A percentile compares a stretch with the other conserved stretches of the same genome.
These are phyloP conservation scores for Cryptocephalus primarius DNA, from an alignment of 2,888 invertebrate species.

Conservation along the genomic window DNA sequence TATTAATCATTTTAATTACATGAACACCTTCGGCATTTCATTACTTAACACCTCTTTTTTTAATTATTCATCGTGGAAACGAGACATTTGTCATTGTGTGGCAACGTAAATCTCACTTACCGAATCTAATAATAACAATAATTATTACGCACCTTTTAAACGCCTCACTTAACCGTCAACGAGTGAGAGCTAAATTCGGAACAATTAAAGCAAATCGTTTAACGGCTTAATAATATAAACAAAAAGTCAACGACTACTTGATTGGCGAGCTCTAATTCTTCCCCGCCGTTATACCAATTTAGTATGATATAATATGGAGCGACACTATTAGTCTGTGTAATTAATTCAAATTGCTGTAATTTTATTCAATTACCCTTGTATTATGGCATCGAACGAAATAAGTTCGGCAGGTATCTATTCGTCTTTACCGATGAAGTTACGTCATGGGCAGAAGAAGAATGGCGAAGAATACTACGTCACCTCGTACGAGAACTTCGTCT, in stretches of 20 bases:
- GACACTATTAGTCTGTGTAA: slow-evolving; percentile 32
- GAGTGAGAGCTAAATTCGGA: slow-evolving; percentile 1
- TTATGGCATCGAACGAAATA: slow-evolving; percentile 11
- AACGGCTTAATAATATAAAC: slow-evolving; percentile 30
- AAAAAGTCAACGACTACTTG: slow-evolving; percentile 30
- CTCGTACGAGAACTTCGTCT: too few species aligned
- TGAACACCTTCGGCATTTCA: too few species aligned
- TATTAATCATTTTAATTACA: too few species aligned
- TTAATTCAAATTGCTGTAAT: slow-evolving; percentile 37
- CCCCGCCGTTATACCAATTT: slow-evolving; percentile 17
- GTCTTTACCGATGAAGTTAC: not conserved
- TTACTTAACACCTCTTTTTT: too few species aligned
- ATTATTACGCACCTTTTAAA: not conserved
- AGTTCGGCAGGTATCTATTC: slow-evolving; percentile 7
- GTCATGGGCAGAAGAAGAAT: too few species aligned
- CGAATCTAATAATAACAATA: too few species aligned
- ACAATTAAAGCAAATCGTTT: slow-evolving; percentile 18
- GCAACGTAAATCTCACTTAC: too few species aligned
- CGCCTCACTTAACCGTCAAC: not conserved
- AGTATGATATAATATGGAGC: slow-evolving; percentile 31
- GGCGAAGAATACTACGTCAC: too few species aligned
- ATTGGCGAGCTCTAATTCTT: slow-evolving; percentile 34
- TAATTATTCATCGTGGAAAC: too few species aligned
- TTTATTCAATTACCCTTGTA: slow-evolving; percentile 32
- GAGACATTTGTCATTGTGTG: too few species aligned